Percentiles rank a stretch among this genome's conserved stretches.
These are phyloP conservation scores for Dione juno DNA, from an alignment of 2,888 invertebrate species.

Conservation along the genomic window DNA sequence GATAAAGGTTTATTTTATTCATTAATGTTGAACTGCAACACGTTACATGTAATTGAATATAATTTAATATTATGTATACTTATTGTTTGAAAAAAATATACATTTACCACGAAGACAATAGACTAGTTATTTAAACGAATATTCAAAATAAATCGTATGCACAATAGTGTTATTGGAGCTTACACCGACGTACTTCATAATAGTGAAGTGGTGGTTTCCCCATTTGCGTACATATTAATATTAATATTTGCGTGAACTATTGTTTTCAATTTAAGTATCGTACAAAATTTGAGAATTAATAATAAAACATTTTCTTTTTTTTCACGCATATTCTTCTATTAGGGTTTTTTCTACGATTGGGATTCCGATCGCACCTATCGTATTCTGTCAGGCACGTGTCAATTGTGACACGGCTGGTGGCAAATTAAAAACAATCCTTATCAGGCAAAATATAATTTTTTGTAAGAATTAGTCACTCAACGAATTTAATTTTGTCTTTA, in stretches of 20 bases:
- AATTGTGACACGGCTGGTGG: background rate
- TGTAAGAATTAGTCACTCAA: no score
- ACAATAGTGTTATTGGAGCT: constrained; percentile 7
- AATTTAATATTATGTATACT: background rate
- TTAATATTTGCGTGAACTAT: background rate
- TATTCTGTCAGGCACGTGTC: background rate
- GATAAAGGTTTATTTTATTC: background rate
- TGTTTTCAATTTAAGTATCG: constrained; percentile 3
- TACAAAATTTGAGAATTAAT: no score
- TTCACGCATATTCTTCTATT: background rate
- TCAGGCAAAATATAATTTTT: no score
- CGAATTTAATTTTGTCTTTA: no score
- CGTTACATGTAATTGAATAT: background rate
- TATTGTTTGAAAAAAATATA: constrained; percentile 9
- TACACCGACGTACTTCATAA: constrained; percentile 11
- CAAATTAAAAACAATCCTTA: no score
- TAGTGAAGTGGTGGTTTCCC: constrained; percentile 13
- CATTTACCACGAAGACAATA: background rate
- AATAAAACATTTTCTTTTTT: background rate
- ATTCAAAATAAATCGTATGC: constrained; percentile 14
- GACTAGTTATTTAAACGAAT: constrained; percentile 2
- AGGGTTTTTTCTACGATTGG: background rate
- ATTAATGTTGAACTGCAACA: background rate
- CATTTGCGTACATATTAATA: constrained; percentile 1
- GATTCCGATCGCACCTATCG: background rate